These are phyloP conservation scores for Macropus fuliginosus DNA, from an alignment of 2,797 vertebrate genomes.

Conservation along the genomic window DNA sequence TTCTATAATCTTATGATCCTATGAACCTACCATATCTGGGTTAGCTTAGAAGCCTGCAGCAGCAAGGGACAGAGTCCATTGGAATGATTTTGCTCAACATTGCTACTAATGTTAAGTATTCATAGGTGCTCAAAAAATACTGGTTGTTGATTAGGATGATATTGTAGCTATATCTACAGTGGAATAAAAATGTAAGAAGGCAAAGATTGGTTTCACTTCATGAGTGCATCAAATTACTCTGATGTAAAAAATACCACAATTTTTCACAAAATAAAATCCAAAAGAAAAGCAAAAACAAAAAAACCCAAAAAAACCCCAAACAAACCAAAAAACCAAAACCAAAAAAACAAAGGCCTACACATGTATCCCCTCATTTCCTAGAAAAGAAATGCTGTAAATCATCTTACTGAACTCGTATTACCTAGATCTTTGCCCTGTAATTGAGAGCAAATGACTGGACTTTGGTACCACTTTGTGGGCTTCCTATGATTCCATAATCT, in stretches of 20 bases:
- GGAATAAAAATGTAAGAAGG: background rate
- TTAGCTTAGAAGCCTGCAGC: background rate
- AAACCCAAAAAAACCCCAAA: background rate
- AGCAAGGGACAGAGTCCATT: background rate
- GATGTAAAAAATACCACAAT: constrained; percentile 36
- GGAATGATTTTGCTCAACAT: background rate
- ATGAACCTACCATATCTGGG: background rate
- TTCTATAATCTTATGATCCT: background rate
- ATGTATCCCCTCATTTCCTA: background rate
- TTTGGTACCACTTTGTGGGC: background rate
- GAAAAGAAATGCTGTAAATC: background rate
- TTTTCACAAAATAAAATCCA: constrained; percentile 31
- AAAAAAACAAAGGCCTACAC: constrained; percentile 9
- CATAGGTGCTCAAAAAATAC: background rate
- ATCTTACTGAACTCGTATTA: background rate
- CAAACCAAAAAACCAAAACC: constrained; percentile 5
- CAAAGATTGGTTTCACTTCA: constrained; percentile 36
- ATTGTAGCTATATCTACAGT: background rate
- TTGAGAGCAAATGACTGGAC: background rate
- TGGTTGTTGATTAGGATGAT: constrained; percentile 8
- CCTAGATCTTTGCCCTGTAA: background rate
- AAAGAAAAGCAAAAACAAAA: constrained; percentile 7
- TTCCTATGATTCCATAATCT: background rate
- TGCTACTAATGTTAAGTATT: background rate
- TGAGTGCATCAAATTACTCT: constrained; percentile 49